Conservation (phyloP, 2,113 vertebrate species). For the Columbina picui region DNA sequence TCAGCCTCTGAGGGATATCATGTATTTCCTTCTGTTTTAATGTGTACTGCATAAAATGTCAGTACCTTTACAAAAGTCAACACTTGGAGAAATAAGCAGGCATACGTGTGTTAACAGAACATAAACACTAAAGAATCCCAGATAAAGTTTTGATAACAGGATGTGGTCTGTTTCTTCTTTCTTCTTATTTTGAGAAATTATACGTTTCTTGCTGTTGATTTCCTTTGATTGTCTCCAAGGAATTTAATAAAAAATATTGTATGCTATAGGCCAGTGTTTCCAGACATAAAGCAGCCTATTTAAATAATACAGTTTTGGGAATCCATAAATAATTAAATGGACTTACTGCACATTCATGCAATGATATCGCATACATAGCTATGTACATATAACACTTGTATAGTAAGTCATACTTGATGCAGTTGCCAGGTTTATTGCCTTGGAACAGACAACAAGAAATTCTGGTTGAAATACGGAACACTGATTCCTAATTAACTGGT, state of each 20-base stretch:
- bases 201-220: neutral
- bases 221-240: neutral
- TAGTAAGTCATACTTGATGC: neutral
- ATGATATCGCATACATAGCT: no score
- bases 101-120: neutral
- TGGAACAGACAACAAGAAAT: neutral
- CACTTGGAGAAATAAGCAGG: neutral
- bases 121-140: neutral
- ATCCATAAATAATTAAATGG: neutral
- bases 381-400: neutral
- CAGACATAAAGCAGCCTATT: neutral
- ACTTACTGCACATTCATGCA: neutral
- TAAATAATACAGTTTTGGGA: no score
- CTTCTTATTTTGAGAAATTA: neutral
- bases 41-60: neutral
- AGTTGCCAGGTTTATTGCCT: neutral
- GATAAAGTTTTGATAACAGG: neutral
- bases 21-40: neutral
- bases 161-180: neutral
- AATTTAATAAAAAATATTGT: neutral
- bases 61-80: neutral
- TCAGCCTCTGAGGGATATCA: neutral
- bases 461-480: neutral
- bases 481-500: neutral
- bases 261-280: neutral